Evolutionary conservation across 2,113 vertebrate genomes (phyloP), one percentile per base, ranked within the genome.

Genomic region (Typhlomys cinereus): DNA sequence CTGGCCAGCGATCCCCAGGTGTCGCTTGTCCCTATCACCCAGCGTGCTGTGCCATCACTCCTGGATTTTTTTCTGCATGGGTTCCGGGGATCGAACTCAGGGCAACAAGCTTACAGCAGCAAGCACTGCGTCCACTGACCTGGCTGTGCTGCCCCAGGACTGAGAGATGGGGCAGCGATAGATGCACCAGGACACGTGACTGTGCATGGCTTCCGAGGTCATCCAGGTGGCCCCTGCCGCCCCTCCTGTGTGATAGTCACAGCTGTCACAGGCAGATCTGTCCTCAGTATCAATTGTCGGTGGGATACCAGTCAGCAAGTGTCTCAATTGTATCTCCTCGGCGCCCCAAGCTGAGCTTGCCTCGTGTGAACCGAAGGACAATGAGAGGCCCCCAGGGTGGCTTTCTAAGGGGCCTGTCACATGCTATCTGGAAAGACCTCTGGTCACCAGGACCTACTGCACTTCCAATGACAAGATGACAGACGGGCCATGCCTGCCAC

Each of bases 261-360:
- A 4, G 39, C 66, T 7, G 48, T 39, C 66, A 61, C 31, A 66
- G 70, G 52, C 12, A 2, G 9, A 46, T 41, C 67, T 1, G 41
- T 48, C 46, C 75, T 21, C 84, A 71, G 5, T 67, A 36, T 73
- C 62, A 88, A 59, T 76, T 36, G 75, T 94, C 80, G 62, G 39
- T 7, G 66, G 84, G 52, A 71, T 91, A 79, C 8, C 44, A 92
- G 84, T 76, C 90, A 95, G 92, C 84, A 91, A 89, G 90, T 52
- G 79, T 87, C 71, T 46, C 81, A 81, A 88, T 95, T 31, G 34
- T 27, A 21, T 57, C 34, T 86, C 89, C 46, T 36, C 61, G 1
- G 0, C 50, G 61, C 73, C 52, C 54, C 66, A 50, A 23, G 74
- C 92, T 80, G 87, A 2, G 88, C 71, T 84, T 0, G 17, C 48